Base-by-base conservation (phyloP, 2,113 vertebrate genomes). In the Calidris pugnax region DNA sequence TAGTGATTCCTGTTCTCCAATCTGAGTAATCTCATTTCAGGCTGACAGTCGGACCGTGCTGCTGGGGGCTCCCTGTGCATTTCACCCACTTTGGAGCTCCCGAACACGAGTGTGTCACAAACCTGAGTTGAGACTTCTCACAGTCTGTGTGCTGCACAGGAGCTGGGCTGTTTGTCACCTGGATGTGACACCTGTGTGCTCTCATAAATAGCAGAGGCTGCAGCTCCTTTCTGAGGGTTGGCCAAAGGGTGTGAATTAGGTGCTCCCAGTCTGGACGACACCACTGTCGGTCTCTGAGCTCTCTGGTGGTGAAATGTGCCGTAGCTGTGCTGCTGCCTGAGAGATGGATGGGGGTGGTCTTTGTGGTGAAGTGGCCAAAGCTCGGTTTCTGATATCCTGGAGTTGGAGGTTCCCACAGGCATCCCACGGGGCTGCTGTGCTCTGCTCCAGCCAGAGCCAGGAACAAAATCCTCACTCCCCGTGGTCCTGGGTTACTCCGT, bases 281-380 rank as follows among this genome's bases (percentile, higher is more conserved):
- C 17, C 30, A 17, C 64, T 0, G 0, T 20, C 9, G 39, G 28
- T 27, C 23, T n/a, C 22, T 28, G 2, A 0, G 12, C 32, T 56
- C 63, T 59, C 43, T 27, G 50, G 21, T 35, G 24, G 37, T 23
- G 39, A 60, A 67, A 60, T 21, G 16, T 3, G 5, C 33, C 23
- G 33, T 32, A 35, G 37, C 43, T 55, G 26, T 62, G 6, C 30
- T 66, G 5, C 41, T 67, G 47, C 55, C 47, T 22, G 32, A 53
- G 20, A 56, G 41, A 33, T 27, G 57, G 26, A 32, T 28, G 33
- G 2, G 2, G 24, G 10, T 32, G 24, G 23, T 71, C 56, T 10
- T 78, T 60, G 33, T 28, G n/a, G 28, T n/a, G 37, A 45, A 37
- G n/a, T 27, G 43, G 32, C 35, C 43, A 59, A 68, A 75, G 33